Evolutionary conservation across 2,113 vertebrate genomes (phyloP).

Genomic region (Nannobrachium achirus): DNA sequence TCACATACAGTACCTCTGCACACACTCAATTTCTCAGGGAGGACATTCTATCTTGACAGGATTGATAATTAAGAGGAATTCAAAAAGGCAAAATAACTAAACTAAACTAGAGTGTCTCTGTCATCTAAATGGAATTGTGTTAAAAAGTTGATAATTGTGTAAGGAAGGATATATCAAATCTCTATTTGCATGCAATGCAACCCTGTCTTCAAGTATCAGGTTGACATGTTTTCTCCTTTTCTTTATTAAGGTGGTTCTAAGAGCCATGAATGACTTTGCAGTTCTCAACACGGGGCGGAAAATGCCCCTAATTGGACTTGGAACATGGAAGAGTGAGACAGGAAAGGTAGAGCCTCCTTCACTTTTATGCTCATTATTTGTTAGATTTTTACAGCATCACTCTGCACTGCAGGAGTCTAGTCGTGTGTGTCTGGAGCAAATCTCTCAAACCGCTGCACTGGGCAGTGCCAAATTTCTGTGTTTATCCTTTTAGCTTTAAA

Average conservation of each 20-base stretch:
- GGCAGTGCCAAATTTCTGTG: too few relatives aligned
- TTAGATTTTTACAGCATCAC: not conserved
- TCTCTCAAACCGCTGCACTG: too few relatives aligned
- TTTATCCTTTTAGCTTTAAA: not conserved
- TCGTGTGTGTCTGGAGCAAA: not conserved
- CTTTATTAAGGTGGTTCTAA: constrained; percentile 74
- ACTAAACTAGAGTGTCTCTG: not conserved
- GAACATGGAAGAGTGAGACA: constrained; percentile 95
- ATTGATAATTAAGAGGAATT: too few relatives aligned
- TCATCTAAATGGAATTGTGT: not conserved
- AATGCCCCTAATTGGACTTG: constrained; percentile 93
- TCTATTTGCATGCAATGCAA: not conserved
- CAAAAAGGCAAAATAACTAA: too few relatives aligned
- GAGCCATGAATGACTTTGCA: constrained; percentile 75
- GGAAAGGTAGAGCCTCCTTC: constrained; percentile 84
- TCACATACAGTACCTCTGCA: too few relatives aligned
- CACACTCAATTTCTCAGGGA: too few relatives aligned
- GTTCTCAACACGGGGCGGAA: constrained; percentile 89
- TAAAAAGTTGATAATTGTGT: not conserved
- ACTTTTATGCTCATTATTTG: not conserved
- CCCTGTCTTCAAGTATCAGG: not conserved
- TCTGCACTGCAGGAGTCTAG: not conserved
- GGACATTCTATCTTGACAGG: too few relatives aligned
- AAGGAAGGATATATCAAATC: too few relatives aligned
- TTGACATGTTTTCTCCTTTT: constrained; percentile 22